Evolutionary conservation across 2,797 vertebrate genomes (phyloP).

Genomic region (Dallia pectoralis): DNA sequence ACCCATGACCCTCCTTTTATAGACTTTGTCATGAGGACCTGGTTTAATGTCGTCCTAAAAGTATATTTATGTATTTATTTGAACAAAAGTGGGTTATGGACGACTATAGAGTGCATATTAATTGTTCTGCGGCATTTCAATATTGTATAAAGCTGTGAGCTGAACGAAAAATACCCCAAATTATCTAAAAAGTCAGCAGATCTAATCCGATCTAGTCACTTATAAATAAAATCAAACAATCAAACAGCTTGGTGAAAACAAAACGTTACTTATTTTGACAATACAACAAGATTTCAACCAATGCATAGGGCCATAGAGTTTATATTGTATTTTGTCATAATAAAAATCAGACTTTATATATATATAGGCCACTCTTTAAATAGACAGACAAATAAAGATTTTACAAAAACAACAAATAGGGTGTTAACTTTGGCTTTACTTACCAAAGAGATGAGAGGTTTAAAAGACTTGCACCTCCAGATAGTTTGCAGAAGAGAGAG

Average conservation of each 20-base stretch:
- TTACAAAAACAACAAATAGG: neutral
- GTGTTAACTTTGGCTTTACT: constrained; percentile 34
- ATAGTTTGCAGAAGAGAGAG: constrained; percentile 73
- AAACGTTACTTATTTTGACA: neutral
- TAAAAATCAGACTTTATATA: neutral
- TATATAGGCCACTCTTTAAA: neutral
- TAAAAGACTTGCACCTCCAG: constrained; percentile 70
- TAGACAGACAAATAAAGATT: neutral
- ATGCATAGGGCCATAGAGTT: neutral
- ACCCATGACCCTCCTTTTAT: constrained; percentile 86
- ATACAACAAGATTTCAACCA: neutral
- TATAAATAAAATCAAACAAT: neutral
- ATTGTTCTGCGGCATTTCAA: neutral
- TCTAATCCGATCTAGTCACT: neutral
- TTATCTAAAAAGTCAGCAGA: neutral
- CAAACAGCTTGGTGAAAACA: neutral
- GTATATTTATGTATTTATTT: constrained; percentile 24
- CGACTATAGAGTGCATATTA: neutral
- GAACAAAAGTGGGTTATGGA: neutral
- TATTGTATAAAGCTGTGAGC: neutral
- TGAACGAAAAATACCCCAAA: neutral
- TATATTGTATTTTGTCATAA: neutral
- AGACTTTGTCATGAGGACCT: constrained; percentile 73
- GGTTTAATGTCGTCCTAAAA: constrained; percentile 50
- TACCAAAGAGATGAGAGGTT: constrained; percentile 64